phyloP scores from a whole-genome alignment of 2,113 vertebrate species.

The Nicator chloris region DNA sequence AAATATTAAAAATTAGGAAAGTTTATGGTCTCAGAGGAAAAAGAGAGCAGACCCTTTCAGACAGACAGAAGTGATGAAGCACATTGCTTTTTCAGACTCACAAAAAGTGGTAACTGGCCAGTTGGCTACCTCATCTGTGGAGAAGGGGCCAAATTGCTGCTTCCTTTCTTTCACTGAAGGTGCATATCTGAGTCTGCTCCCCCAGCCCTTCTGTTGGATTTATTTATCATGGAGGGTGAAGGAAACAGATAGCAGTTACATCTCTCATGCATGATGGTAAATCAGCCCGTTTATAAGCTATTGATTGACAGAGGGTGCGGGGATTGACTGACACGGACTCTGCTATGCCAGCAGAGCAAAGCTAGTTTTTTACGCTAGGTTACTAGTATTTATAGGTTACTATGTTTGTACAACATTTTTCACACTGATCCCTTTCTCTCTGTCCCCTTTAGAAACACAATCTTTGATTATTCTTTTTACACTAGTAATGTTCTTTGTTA shows the following conservation, averaged over 20 bases:
- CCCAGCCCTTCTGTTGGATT: neutral
- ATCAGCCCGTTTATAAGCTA: neutral
- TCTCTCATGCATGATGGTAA: neutral
- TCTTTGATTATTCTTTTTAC: neutral
- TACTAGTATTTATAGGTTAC: neutral
- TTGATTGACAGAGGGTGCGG: neutral
- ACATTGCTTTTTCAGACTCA: constrained; percentile 29
- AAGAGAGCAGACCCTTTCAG: constrained; percentile 22
- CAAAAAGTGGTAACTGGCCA: constrained; percentile 11
- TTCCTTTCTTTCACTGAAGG: neutral
- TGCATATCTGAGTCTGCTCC: neutral
- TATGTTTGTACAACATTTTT: neutral
- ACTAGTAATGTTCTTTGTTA: neutral
- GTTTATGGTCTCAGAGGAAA: neutral
- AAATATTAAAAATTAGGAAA: neutral
- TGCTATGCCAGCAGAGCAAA: neutral
- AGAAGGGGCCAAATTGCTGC: neutral
- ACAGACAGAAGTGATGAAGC: neutral
- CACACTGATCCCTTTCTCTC: neutral
- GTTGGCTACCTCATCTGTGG: neutral
- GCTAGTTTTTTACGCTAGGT: neutral
- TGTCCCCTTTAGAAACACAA: neutral
- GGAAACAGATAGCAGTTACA: neutral
- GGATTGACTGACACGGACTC: neutral
- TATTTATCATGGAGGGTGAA: neutral